Conservation (phyloP, 2,797 vertebrate genomes). For the Crax fasciolata region DNA sequence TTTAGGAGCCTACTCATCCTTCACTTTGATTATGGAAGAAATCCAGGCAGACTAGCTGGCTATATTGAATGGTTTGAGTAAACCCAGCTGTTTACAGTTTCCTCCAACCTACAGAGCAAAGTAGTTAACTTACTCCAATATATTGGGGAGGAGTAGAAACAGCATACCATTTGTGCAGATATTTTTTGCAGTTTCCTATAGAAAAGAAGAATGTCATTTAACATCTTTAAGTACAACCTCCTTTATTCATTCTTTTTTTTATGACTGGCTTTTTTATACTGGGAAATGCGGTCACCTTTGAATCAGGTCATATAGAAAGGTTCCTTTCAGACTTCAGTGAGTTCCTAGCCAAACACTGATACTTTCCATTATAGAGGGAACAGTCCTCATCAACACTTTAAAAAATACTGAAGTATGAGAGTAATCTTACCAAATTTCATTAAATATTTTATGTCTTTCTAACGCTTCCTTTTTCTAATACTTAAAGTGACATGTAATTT, state of each 20-base stretch:
- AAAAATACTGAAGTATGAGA: slow-evolving; percentile 31
- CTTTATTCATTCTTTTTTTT: not conserved
- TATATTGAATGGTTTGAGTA: not conserved
- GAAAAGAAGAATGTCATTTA: not conserved
- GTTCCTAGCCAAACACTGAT: not conserved
- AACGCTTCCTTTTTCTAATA: slow-evolving; percentile 46
- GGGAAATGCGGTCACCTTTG: not conserved
- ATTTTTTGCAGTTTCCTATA: not conserved
- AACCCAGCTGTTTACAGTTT: not conserved
- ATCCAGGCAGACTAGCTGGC: not conserved
- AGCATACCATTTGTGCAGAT: not conserved
- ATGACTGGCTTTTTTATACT: not conserved
- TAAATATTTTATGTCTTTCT: slow-evolving; percentile 64
- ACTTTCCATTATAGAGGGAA: not conserved
- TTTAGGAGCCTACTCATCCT: not conserved
- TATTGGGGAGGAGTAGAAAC: not conserved
- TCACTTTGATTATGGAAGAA: not conserved
- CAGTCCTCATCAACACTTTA: not conserved
- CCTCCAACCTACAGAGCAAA: not conserved
- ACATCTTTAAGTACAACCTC: not conserved
- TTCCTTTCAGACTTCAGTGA: not conserved
- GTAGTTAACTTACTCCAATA: not conserved
- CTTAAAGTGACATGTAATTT: slow-evolving; percentile 52
- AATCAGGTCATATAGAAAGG: not conserved
- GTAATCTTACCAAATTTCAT: slow-evolving; percentile 52